Base-by-base conservation (phyloP, 2,888 invertebrate genomes). In the Ectobius pallidus region DNA sequence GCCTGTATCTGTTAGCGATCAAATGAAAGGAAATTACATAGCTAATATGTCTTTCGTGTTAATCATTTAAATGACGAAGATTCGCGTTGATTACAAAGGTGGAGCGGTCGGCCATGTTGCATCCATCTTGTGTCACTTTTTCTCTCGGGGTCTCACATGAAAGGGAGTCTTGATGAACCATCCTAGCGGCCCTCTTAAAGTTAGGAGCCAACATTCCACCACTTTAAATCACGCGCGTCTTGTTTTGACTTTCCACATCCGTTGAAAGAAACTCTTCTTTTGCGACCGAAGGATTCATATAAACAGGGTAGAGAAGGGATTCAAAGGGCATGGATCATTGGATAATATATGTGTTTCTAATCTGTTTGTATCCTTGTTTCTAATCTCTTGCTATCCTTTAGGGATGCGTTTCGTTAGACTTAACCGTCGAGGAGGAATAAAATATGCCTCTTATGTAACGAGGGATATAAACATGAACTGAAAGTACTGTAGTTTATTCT, bases 241-340 rank as follows among this genome's bases (percentile, higher is more conserved):
- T 58, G 58, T 58, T 58, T 58, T 58, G 58, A 58, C 58, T 58
- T 58, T 58, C 3, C 58, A 58, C 58, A 58, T 58, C 58, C 58
- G 58, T 32, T n/a, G 27, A 58, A 58, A 58, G 58, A 58, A 58
- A n/a, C n/a, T n/a, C 30, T 58, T n/a, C 25, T 52, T 25, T 52
- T 52, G 52, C 20, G 25, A 22, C 25, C 7, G 3, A 20, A 14
- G 52, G 52, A 52, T 52, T 25, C 2, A 20, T 25, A 25, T 52
- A 22, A 25, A 52, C 52, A 52, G 52, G 52, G 46, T 46, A 20
- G 25, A 52, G 34, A 25, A 22, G 22, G 14, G 52, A 46, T 46
- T 46, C 22, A 52, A 18, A 14, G n/a, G n/a, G n/a, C n/a, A n/a
- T n/a, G 52, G 52, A 52, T 52, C 52, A 22, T 52, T 1, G 58